Base-by-base conservation (phyloP, 2,888 invertebrate species). In the Eupithecia subumbrata region DNA sequence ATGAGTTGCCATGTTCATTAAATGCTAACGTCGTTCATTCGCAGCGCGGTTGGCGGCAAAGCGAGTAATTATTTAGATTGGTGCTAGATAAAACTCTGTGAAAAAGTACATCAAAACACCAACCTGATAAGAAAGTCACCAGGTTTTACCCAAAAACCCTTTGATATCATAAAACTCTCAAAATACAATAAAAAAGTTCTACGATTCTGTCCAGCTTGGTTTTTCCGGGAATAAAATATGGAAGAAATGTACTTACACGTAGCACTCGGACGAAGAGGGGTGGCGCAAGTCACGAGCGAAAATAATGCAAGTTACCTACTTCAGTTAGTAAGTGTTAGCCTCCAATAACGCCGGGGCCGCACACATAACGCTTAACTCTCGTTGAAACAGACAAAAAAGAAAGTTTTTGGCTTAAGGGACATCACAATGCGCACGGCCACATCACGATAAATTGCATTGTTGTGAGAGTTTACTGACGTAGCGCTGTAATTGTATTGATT, bases 171-270 rank as follows among this genome's bases (percentile, higher is more conserved):
- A 63, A 71, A 71, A 30, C 71, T 56, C 25, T 48, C 25, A 25
- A 37, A 4, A 25, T 60, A 67, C 70, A 22, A 69, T 34, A 72
- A 60, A 56, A 73, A 37, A 45, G 30, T 34, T 22, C 12, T 37
- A 43, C 70, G 22, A 71, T 73, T 14, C 60, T 67, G 48, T 71
- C 48, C 76, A 64, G 70, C 72, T 70, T 45, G 60, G 66, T 68
- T 48, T n/a, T 22, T 68, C 45, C 11, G 71, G 48, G 22, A 48
- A 74, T 72, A 70, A 70, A 77, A 74, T 77, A 77, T 74, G 60
- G 48, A 72, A 48, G 70, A 73, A 73, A 56, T 69, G 69, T 30
- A 69, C 63, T 34, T 30, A 64, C 63, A 64, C 18, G 63, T 69
- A 67, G 25, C 72, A 72, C 74, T 66, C 52, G 71, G 60, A 69